Evolutionary conservation across 2,113 vertebrate species (phyloP), one percentile per base, ranked within the genome.

Genomic region (zebrafish (Danio rerio)): DNA sequence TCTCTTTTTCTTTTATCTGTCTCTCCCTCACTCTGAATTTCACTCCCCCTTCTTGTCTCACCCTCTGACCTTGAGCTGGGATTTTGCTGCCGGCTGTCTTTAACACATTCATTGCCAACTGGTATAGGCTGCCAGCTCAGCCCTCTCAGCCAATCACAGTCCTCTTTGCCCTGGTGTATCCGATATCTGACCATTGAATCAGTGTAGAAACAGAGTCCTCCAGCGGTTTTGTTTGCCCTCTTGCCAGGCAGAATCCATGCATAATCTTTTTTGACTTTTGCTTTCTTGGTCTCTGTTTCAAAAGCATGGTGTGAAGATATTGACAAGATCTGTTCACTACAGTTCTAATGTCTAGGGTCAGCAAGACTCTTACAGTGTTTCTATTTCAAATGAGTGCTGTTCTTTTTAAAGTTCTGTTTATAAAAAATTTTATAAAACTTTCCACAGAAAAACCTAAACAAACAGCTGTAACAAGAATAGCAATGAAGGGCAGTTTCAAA

Each of bases 21-120:
- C 65, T 65, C 50, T 65, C 13, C 50, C 18, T 45, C 43, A 72
- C 50, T 76, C 42, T 74, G 18, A 59, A 49, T 72, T 16, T 77
- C 53, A 50, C 18, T 18, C 12, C 52, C 61, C 40, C 18, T 20
- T 49, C 45, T 45, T 18, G 1, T 43, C 10, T 66, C 42, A 66
- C 49, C 74, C 50, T 31, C 40, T 40, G 86, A 94, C 90, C 90
- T 91, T 91, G 87, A 90, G 88, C 88, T 92, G 84, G 56, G 85
- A 77, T 80, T 84, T 84, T 86, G 72, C 89, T 75, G 81, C 86
- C 77, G 78, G 75, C 71, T 9, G 3, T 63, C 47, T 49, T 90
- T 89, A 91, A 92, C 91, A 63, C 7, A 1, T 87, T 83, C 59
- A 79, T 43, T 80, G 78, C 86, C 82, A 83, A 77, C 21, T 20